Percentiles rank a stretch among this genome's conserved stretches.
These are phyloP conservation scores for Electrophaes corylata DNA, from an alignment of 2,888 invertebrate species.

Conservation along the genomic window DNA sequence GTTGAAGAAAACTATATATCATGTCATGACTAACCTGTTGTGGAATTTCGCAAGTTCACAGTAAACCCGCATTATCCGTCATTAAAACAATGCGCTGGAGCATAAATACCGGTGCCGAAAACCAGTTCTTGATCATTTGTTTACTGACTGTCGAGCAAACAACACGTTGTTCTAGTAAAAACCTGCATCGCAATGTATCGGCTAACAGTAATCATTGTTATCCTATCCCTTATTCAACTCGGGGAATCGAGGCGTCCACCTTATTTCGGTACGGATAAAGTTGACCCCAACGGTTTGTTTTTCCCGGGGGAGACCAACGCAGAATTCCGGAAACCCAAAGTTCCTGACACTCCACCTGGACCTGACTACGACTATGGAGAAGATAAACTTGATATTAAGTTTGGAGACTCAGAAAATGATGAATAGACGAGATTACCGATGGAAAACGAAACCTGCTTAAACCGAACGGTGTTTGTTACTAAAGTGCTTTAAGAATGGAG, in stretches of 20 bases:
- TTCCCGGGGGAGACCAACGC: constrained; percentile 66
- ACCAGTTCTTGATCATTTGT: constrained; percentile 35
- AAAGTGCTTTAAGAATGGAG: background rate
- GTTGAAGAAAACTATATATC: constrained; percentile 10
- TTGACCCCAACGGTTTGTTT: constrained; percentile 57
- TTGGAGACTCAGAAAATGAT: constrained; percentile 32
- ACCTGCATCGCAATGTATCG: constrained; percentile 25
- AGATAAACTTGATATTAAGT: constrained; percentile 41
- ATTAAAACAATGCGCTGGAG: constrained; percentile 9
- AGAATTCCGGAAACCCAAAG: constrained; percentile 32
- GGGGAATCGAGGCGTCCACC: constrained; percentile 30
- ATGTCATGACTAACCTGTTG: constrained; percentile 24
- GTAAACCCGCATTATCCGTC: constrained; percentile 15
- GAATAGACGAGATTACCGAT: background rate
- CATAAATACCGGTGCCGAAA: constrained; percentile 31
- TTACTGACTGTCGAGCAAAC: constrained; percentile 25
- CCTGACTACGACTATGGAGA: constrained; percentile 46
- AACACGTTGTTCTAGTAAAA: constrained; percentile 14
- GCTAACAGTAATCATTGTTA: constrained; percentile 16
- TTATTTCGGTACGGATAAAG: constrained; percentile 50
- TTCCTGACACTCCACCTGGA: constrained; percentile 36
- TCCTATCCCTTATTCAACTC: constrained; percentile 28
- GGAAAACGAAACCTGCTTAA: background rate
- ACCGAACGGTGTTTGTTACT: too few species aligned
- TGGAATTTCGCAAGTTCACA: constrained; percentile 24